Conservation (phyloP, 2,113 vertebrate species). For the Chitala chitala region DNA sequence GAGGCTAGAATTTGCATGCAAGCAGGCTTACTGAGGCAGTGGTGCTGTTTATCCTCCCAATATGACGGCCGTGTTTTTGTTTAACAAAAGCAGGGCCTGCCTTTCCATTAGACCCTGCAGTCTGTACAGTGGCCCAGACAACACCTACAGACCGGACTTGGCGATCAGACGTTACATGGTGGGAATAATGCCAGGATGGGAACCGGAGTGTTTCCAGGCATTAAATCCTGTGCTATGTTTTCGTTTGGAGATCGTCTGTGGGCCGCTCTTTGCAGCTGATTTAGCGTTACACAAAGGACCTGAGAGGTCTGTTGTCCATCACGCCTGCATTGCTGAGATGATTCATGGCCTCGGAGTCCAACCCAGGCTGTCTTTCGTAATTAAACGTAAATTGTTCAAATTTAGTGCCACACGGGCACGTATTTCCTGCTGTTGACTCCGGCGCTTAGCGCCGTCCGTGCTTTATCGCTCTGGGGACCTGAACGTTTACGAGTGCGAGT, state of each 20-base stretch:
- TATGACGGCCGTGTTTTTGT: not conserved
- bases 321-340: not conserved
- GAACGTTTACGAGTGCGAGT: too few relatives aligned
- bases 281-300: not conserved
- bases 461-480: not conserved
- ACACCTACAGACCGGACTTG: not conserved
- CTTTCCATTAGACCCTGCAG: too few relatives aligned
- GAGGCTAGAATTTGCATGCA: not conserved
- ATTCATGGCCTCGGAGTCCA: not conserved
- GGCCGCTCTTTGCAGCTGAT: slow-evolving; percentile 9
- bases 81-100: not conserved
- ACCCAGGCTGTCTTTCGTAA: not conserved
- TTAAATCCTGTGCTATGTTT: slow-evolving; percentile 12
- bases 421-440: not conserved
- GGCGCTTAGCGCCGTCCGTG: not conserved
- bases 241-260: not conserved
- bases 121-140: not conserved
- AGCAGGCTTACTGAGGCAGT: too few relatives aligned
- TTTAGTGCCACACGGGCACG: not conserved
- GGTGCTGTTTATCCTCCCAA: not conserved
- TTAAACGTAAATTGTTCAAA: slow-evolving; percentile 16
- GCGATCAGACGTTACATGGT: not conserved
- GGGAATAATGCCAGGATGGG: not conserved
- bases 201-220: slow-evolving; percentile 12
- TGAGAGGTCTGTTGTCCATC: not conserved